Evolutionary conservation across 1,140 invertebrate genomes (phyloP), one percentile per base, ranked within the genome.

Genomic region (Nautilus pompilius): DNA sequence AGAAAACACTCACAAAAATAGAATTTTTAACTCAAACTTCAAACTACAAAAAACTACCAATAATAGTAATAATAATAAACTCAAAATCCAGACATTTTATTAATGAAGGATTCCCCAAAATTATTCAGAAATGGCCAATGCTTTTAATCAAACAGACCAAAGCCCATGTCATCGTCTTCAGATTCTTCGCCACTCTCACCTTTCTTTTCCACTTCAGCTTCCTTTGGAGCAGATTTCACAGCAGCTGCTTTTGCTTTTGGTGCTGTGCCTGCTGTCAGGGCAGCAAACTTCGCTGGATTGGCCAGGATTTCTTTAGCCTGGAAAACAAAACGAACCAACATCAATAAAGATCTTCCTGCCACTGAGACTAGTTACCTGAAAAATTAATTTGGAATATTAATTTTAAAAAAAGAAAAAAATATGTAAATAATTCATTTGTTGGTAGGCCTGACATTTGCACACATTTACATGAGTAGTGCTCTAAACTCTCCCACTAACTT

Each of bases 241-340:
- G 86, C 85, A 33, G 87, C 87, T 57, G 89, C 83, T 6, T 87
- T 84, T 60, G 86, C 85, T 46, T 88, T 85, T 46, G 89, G 84
- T 62, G 87, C 86, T 34, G 86, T 80, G 34, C 85, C 79, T n/a
- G 86, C 88, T 28, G 69, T 66, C 26, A 70, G 75, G 56, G 73
- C 71, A 62, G 89, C 92, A 80, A 98, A 97, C 85, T 97, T 98
- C 79, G 89, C 91, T 57, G 95, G 95, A 86, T 97, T 94, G 89
- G 91, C 78, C 24, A 87, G 82, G 72, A 77, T 84, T 55, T 85
- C 84, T 69, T 86, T 85, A 33, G 80, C 74, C 81, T 84, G 71
- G 71, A 68, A 67, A 30, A 22, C 57, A 53, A 55, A 13, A 58
- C 3, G 36, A 10, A 41, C 8, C n/a, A n/a, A 10, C n/a, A 41